Conservation (phyloP, 2,888 invertebrate genomes). For the Lutraria lutraria region DNA sequence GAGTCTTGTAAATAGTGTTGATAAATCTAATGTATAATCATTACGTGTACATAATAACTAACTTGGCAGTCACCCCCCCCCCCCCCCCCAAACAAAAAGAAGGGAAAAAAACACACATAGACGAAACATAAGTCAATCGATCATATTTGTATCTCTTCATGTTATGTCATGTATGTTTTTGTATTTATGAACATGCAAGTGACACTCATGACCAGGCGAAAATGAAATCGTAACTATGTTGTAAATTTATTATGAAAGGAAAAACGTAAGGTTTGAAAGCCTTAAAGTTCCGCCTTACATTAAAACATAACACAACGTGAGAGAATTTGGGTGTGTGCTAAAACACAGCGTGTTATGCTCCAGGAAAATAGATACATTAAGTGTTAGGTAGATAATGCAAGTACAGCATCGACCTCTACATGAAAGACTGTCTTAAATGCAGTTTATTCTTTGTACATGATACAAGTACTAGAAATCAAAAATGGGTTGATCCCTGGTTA, state of each 20-base stretch:
- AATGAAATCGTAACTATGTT: not conserved
- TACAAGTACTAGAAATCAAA: not conserved
- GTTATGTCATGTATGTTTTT: conserved; percentile 5
- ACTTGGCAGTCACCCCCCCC: no score
- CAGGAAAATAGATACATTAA: conserved; percentile 5
- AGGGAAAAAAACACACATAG: not conserved
- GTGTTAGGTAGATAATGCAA: not conserved
- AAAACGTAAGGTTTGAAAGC: not conserved
- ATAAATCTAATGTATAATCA: not conserved
- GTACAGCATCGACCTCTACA: not conserved
- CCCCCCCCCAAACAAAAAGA: no score
- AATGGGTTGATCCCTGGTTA: no score
- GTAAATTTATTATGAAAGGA: not conserved
- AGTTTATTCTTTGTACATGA: not conserved
- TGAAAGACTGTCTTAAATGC: not conserved
- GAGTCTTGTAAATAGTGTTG: no score
- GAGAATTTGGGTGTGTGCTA: conserved; percentile 11
- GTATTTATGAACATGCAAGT: not conserved
- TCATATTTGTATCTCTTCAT: not conserved
- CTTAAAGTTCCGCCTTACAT: not conserved
- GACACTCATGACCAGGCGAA: conserved; percentile 17
- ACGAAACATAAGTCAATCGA: not conserved
- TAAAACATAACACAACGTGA: not conserved
- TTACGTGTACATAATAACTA: not conserved
- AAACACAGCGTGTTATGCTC: not conserved